Conservation (phyloP, 1,140 invertebrate species). For the Anastrepha ludens region DNA sequence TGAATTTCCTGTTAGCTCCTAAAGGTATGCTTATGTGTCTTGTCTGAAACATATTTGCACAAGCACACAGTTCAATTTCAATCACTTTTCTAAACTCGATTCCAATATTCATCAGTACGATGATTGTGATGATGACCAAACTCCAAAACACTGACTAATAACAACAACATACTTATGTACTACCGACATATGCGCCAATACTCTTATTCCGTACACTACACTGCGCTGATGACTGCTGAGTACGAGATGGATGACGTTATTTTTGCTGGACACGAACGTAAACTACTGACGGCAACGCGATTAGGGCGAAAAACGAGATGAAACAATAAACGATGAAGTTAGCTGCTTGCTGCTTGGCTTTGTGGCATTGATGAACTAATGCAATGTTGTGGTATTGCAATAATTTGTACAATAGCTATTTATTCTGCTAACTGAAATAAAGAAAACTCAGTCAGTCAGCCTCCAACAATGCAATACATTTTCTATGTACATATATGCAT, state of each 20-base stretch:
- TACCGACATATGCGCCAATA: not conserved
- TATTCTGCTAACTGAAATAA: not conserved
- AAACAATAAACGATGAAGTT: conserved; percentile 45
- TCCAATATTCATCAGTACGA: not conserved
- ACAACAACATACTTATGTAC: not conserved
- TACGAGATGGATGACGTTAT: conserved; percentile 51
- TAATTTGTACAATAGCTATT: not conserved
- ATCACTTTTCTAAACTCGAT: conserved; percentile 1
- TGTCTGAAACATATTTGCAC: not conserved
- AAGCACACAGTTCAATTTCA: not conserved
- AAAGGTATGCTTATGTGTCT: not conserved
- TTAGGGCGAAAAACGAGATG: conserved; percentile 43
- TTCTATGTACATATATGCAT: conserved; percentile 2
- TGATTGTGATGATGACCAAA: conserved; percentile 28
- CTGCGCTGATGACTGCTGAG: conserved; percentile 31
- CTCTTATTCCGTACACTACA: conserved; percentile 5
- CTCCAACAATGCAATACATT: conserved; percentile 9
- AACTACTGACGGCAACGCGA: conserved; percentile 47
- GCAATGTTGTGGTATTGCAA: not conserved
- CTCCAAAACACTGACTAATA: conserved; percentile 44
- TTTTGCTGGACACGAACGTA: conserved; percentile 50
- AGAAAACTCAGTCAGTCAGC: conserved; percentile 11
- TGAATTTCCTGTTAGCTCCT: not conserved
- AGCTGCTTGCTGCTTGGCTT: not conserved
- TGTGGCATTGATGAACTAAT: not conserved